Base-by-base conservation (phyloP, 2,797 vertebrate species). In the Prionace glauca region DNA sequence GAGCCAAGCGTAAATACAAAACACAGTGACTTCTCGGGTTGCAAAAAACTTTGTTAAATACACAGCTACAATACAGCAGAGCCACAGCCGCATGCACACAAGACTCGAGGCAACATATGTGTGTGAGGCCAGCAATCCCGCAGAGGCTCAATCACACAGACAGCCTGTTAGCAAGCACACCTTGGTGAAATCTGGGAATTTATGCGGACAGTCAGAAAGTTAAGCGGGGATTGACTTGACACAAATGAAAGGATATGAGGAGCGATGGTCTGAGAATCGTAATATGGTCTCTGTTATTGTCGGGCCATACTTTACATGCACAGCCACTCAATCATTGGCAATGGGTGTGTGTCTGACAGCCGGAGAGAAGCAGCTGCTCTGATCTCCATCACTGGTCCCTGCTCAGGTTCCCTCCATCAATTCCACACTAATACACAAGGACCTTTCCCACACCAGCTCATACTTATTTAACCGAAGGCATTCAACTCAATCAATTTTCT, bases 231-330 rank as follows among this genome's bases (percentile, higher is more conserved):
- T 92, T 69, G 65, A 92, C 62, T 24, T 69, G 90, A 69, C 62
- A 32, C 26, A 95, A 77, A 77, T 45, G 45, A 77, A 72, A 95
- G 45, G 7, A n/a, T 77, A 95, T 95, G 32, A 50, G 77, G 24
- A 95, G 93, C 69, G 60, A 69, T 41, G 67, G 93, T n/a, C 50
- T 77, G 45, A 71, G 71, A 95, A 95, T 24, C 71, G 16, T 77
- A n/a, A 74, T 3, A 77, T 3, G 93, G 10, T 77, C 71, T 14
- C 69, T 67, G 45, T 9, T 94, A 56, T 50, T 32, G 93, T 94
- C 45, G 56, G 71, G 32, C 69, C 26, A 77, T 72, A n/a, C 11
- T 77, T 95, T 50, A 74, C 24, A 11, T 56, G 26, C 50, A 77
- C 92, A 94, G 65, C 67, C 29, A 20, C 14, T 90, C 16, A 62